These are phyloP conservation scores for Sylvietta virens DNA, from an alignment of 2,113 vertebrate species.

Conservation along the genomic window DNA sequence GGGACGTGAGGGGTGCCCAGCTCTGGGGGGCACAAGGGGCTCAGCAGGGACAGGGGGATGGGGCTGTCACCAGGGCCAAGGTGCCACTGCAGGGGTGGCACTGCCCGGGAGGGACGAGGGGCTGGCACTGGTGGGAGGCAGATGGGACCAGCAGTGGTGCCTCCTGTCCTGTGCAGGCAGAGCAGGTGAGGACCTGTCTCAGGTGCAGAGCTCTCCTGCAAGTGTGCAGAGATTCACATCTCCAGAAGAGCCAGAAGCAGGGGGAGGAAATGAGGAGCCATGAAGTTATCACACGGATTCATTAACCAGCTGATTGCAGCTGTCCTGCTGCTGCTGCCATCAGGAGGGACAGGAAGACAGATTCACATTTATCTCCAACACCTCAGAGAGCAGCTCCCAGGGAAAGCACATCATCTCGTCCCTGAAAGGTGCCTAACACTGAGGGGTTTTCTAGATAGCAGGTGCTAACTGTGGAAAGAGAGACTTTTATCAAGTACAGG, in stretches of 20 bases:
- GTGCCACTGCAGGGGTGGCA: too few relatives aligned
- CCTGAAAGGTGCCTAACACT: neutral
- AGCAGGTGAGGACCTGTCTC: neutral
- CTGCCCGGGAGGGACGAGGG: neutral
- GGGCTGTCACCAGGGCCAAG: too few relatives aligned
- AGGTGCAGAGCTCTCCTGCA: neutral
- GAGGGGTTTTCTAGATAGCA: neutral
- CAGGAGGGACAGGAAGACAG: constrained; percentile 39
- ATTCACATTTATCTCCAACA: constrained; percentile 53
- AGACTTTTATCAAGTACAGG: neutral
- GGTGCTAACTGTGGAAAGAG: neutral
- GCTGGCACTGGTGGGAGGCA: neutral
- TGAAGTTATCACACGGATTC: constrained; percentile 45
- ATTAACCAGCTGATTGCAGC: constrained; percentile 49
- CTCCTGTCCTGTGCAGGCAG: neutral
- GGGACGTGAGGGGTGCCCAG: too few relatives aligned
- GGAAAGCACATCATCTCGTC: neutral
- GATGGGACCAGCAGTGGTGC: neutral
- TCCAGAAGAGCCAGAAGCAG: constrained; percentile 31
- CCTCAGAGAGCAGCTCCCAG: neutral
- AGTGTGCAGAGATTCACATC: constrained; percentile 42
- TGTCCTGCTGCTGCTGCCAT: constrained; percentile 42
- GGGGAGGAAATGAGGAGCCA: constrained; percentile 42
- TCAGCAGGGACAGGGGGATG: neutral
- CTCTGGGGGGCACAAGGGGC: too few relatives aligned